A percentile compares a stretch with the other conserved stretches of the same genome.
Evolutionary conservation across 2,888 invertebrate genomes (phyloP).

Genomic region (Drosophila conformis): DNA sequence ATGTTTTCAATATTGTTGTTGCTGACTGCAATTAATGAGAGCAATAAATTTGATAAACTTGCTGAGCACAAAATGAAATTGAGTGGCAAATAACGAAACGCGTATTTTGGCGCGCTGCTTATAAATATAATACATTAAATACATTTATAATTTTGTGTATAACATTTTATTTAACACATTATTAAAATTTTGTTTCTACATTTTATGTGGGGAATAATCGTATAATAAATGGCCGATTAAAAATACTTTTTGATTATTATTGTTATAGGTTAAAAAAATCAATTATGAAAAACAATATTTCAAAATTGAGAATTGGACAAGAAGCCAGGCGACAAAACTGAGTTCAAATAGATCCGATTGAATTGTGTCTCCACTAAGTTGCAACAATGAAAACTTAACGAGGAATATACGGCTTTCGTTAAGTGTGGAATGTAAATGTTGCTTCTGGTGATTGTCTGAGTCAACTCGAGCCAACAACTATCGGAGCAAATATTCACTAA

Average conservation of each 20-base stretch:
- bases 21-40: slow-evolving; percentile 10
- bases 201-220: neutral
- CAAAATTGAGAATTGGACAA: neutral
- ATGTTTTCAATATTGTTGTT: slow-evolving; percentile 5
- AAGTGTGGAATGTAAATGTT: neutral
- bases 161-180: slow-evolving; percentile 2
- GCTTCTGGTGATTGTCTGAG: neutral
- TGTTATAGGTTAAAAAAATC: neutral
- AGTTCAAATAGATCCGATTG: neutral
- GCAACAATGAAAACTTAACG: neutral
- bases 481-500: neutral
- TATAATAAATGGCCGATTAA: neutral
- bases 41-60: slow-evolving; percentile 36
- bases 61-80: slow-evolving; percentile 50
- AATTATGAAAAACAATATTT: neutral
- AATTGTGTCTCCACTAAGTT: neutral
- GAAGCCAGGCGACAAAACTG: neutral
- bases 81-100: slow-evolving; percentile 58
- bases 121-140: neutral
- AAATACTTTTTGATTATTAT: neutral
- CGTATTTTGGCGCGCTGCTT: slow-evolving; percentile 25
- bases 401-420: neutral
- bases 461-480: neutral
- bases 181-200: slow-evolving; percentile 1
- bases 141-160: neutral